Evolutionary conservation across 2,797 vertebrate species (phyloP), one percentile per base, ranked within the genome.

Genomic region (Lindbergichthys nudifrons): DNA sequence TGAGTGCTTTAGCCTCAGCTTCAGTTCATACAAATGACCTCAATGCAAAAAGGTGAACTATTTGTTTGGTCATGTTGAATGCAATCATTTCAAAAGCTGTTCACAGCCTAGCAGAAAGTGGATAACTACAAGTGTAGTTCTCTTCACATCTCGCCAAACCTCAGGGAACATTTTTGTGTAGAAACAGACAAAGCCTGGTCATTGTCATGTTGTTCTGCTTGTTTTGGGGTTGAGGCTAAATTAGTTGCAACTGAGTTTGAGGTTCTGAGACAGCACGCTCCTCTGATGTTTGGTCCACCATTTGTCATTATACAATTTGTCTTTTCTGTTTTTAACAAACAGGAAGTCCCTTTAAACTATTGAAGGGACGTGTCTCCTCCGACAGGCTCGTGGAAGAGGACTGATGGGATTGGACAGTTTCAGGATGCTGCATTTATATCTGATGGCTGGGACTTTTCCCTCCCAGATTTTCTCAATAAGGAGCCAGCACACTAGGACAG

Each of bases 221-320:
- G 89, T 90, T 92, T 90, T 89, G 85, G 89, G 87, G 90, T 88
- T 90, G 82, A 85, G 66, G 79, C 82, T 53, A 90, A 94, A 93
- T 94, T 93, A 90, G 90, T 90, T 82, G 87, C 86, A 89, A 89
- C 91, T 88, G 89, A 89, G 88, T 75, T 76, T 91, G 90, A 94
- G 92, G 91, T 92, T 85, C 76, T 30, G 51, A 75, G 86, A 92
- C 86, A 48, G 88, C 90, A 80, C 60, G 87, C 90, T 92, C 89
- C 85, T 80, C 67, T 61, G 72, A 91, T 85, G 88, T 91, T 87
- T 66, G 73, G 61, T 85, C 83, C 89, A 84, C 87, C 82, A 88
- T 89, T 92, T 91, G 88, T 92, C 89, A 94, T 94, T 94, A 93
- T 92, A 88, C 94, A 92, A 94, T 95, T 94, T 94, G 94, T 95